These are phyloP conservation scores for Hybognathus amarus DNA, from an alignment of 2,797 vertebrate genomes.

Conservation along the genomic window DNA sequence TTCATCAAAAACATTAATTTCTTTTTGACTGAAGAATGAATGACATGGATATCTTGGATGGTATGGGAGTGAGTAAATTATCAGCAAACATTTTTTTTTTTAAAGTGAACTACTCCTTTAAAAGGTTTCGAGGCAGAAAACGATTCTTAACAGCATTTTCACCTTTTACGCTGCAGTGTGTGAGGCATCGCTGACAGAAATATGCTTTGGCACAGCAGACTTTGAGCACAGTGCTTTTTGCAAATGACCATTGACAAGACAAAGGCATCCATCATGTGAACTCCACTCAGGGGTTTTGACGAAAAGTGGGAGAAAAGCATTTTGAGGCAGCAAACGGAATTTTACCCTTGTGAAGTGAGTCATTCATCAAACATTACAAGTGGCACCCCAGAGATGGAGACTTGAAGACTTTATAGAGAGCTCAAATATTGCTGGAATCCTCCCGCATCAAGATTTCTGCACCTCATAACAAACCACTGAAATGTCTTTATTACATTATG, in stretches of 20 bases:
- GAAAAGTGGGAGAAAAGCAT: constrained; percentile 21
- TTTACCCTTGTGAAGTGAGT: constrained; percentile 29
- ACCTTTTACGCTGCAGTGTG: background rate
- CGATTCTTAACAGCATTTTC: too few species aligned
- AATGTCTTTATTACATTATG: constrained; percentile 41
- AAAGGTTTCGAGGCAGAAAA: background rate
- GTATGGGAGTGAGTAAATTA: too few species aligned
- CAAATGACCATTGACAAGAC: constrained; percentile 29
- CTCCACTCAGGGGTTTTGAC: constrained; percentile 20
- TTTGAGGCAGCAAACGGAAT: constrained; percentile 27
- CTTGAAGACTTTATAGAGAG: constrained; percentile 2
- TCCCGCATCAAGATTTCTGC: constrained; percentile 20
- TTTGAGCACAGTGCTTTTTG: constrained; percentile 27
- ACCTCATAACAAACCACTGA: constrained; percentile 35
- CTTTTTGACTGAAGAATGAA: too few species aligned
- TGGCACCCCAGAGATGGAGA: constrained; percentile 34
- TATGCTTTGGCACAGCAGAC: background rate
- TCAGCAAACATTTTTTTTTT: too few species aligned
- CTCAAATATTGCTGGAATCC: background rate
- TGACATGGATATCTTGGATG: too few species aligned
- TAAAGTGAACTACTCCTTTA: too few species aligned
- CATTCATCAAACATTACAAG: constrained; percentile 48
- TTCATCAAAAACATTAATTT: too few species aligned
- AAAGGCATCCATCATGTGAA: constrained; percentile 29
- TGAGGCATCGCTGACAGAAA: constrained; percentile 13